phyloP scores from a whole-genome alignment of 35 echinoderm and acorn worm genomes.

The Stichopus chloronotus region DNA sequence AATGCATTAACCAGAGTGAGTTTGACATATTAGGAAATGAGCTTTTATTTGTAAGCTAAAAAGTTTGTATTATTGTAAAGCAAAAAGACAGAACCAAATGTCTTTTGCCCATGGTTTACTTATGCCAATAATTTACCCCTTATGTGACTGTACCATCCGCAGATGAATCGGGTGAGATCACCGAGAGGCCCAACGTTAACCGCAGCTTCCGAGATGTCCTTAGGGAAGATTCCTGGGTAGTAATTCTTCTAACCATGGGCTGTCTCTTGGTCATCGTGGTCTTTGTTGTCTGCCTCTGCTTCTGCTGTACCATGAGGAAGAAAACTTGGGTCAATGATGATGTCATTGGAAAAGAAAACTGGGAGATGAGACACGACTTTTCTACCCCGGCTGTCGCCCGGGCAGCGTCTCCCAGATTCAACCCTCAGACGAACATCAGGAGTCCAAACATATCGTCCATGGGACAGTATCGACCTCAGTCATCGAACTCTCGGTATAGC shows the following conservation, averaged over 20 bases:
- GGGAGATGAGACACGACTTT: constrained; percentile 52
- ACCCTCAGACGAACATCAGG: constrained; percentile 18
- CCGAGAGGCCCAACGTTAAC: constrained; percentile 1
- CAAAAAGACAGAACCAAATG: background rate
- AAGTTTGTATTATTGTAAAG: no score
- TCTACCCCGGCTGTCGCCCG: constrained; percentile 19
- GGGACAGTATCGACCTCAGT: background rate
- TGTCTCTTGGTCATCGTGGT: constrained; percentile 31
- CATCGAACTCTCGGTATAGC: background rate
- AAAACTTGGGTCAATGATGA: constrained; percentile 21
- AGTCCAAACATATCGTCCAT: constrained; percentile 19
- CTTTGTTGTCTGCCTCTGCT: constrained; percentile 19
- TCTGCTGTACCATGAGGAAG: constrained; percentile 18
- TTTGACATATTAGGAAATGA: no score
- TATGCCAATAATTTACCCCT: background rate
- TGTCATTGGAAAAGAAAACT: constrained; percentile 56
- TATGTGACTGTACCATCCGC: background rate
- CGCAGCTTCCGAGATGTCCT: constrained; percentile 17
- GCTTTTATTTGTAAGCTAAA: no score
- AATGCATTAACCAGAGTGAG: no score
- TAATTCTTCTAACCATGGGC: background rate
- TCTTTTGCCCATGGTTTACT: background rate
- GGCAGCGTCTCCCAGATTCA: constrained; percentile 46
- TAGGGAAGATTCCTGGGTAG: constrained; percentile 22
- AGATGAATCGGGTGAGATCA: background rate